These are phyloP conservation scores for Thoracochromis brauschi DNA, from an alignment of 2,113 vertebrate species.

Conservation along the genomic window DNA sequence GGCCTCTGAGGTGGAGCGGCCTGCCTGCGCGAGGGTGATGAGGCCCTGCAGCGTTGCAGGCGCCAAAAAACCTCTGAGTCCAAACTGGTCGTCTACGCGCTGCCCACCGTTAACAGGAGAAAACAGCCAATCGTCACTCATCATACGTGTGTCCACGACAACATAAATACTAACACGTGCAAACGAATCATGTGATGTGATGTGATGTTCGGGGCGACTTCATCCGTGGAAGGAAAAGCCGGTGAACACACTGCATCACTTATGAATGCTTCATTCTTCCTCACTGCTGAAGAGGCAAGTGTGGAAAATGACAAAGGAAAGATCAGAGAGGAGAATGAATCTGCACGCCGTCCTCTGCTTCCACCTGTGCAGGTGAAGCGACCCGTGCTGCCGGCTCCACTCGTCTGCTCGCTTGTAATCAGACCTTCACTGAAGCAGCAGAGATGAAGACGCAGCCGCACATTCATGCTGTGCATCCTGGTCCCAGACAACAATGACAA, in stretches of 20 bases:
- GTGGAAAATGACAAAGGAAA: background rate
- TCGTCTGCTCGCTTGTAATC: background rate
- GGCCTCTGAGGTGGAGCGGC: background rate
- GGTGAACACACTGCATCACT: background rate
- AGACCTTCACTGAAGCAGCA: background rate
- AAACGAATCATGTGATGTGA: background rate
- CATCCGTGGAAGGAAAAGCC: background rate
- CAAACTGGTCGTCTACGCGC: background rate
- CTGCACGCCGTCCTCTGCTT: background rate
- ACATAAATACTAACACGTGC: background rate
- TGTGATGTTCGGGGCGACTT: background rate
- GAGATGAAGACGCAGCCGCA: fast-evolving
- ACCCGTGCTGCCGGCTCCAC: background rate
- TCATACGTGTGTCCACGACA: background rate
- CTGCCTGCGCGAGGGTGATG: background rate
- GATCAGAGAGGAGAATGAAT: background rate
- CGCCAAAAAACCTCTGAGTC: background rate
- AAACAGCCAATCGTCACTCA: background rate
- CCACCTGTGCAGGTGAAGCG: background rate
- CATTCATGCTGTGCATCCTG: background rate
- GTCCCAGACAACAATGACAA: background rate
- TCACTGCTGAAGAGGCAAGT: background rate
- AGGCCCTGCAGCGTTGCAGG: background rate
- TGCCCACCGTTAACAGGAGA: background rate
- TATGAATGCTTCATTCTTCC: background rate